Evolutionary conservation across 2,113 vertebrate species (phyloP), one percentile per base, ranked within the genome.

Genomic region (Psettodes erumei): DNA sequence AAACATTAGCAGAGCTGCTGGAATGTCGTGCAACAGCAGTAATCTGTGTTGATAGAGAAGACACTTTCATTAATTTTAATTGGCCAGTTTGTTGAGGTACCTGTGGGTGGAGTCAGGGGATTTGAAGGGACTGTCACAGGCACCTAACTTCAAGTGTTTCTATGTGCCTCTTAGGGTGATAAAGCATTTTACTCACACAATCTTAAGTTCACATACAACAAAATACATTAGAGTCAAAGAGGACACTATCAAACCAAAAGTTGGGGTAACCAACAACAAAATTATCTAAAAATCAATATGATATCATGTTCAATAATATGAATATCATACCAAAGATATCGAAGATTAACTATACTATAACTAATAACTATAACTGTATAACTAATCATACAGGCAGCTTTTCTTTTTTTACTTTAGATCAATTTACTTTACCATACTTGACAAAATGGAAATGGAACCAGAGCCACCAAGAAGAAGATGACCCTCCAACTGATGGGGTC

Each of bases 51-150:
- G 83, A 68, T 76, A 75, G 45, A 73, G 60, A 74, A 78, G 62
- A 77, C 79, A 64, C 62, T 65, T 76, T 76, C 42, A 76, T 84
- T 81, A 62, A n/a, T 43, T 71, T 59, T 86, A 85, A 88, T 75
- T 71, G 85, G 53, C 48, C 37, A 42, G 51, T 77, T 77, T 84
- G 19, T 51, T 55, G 37, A 21, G 35, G 64, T 70, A 74, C 53
- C 54, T 55, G 32, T 42, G 21, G 55, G 61, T 55, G 56, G 7
- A 47, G 25, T 40, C 10, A 15, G 63, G 25, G 45, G 73, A 65
- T 58, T 71, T 61, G 27, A 62, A 69, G 53, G 81, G 64, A 25
- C 43, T 64, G 58, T 51, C 43, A 74, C 69, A 27, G 27, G 16
- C 18, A 28, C 5, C 30, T 15, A 1, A 38, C 48, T 5, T 19